Evolutionary conservation across 2,888 invertebrate genomes (phyloP), one percentile per base, ranked within the genome.

Genomic region (Syrista parreyssii): DNA sequence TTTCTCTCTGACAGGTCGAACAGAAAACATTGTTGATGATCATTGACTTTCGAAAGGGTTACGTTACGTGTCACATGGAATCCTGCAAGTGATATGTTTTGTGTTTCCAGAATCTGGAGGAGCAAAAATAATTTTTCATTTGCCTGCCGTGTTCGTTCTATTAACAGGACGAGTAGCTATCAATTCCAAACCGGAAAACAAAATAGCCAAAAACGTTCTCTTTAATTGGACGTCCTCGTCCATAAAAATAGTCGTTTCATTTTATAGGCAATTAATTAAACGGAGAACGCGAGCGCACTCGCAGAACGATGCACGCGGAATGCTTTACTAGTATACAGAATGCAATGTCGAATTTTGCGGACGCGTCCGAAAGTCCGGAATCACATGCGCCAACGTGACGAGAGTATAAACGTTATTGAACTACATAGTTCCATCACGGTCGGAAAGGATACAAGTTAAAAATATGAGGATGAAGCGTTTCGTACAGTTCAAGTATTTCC

Each of bases 201-300:
- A 55, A 55, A 55, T 55, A 55, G 55, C 55, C 55, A 23, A 23
- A 23, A 55, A 55, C 55, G 55, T 55, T 81, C 78, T 76, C 78
- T 84, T 86, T 88, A 90, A 90, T 90, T 89, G 88, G 88, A 89
- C 88, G 82, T 86, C 81, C 81, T 82, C 81, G 82, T 82, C 86
- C 86, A 86, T 89, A 89, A 89, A 90, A 90, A 89, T 88, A 87
- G 88, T 88, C 86, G 87, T 89, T 88, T 86, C 88, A 85, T 87
- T 90, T 90, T 89, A 90, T 87, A 88, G 88, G 85, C 89, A 88
- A 89, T 89, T 89, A 88, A 89, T 88, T 89, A 84, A 81, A 84
- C 78, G 82, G 84, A 82, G 82, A 84, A 86, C 82, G 81, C 84
- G 55, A 55, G 55, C 55, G 55, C 0, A 15, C 55, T 23, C 55